A percentile compares a stretch with the other conserved stretches of the same genome.
phyloP scores from a whole-genome alignment of 2,113 vertebrate species.

The Cottus gobio region DNA sequence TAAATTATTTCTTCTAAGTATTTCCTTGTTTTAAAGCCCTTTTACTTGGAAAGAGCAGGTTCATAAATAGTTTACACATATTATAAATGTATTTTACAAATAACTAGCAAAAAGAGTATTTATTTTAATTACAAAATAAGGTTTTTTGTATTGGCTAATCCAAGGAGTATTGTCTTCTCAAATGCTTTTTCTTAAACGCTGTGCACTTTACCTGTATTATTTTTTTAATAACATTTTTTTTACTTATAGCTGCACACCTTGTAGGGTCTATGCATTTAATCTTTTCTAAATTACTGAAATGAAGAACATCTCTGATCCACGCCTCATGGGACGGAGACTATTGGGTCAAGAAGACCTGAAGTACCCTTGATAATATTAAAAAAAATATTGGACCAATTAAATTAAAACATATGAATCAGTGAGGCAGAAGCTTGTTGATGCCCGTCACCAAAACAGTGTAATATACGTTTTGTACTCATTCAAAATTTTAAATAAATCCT shows the following conservation, averaged over 20 bases:
- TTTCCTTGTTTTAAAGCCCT: no score
- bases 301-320: neutral
- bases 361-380: no score
- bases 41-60: no score
- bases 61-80: no score
- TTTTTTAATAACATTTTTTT: neutral
- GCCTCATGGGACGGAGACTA: neutral
- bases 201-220: neutral
- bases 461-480: no score
- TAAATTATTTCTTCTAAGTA: neutral
- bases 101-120: neutral
- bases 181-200: neutral
- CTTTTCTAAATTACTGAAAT: neutral
- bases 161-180: neutral
- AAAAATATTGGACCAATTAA: no score
- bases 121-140: neutral
- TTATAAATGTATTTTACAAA: neutral
- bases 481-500: no score
- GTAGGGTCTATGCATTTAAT: neutral
- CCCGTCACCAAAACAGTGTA: no score
- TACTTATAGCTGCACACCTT: neutral
- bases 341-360: no score
- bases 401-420: no score
- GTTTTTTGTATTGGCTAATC: neutral
- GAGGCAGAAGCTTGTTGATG: no score